Evolutionary conservation across 2,113 vertebrate species (phyloP), one percentile per base, ranked within the genome.

Genomic region (Scomber scombrus): DNA sequence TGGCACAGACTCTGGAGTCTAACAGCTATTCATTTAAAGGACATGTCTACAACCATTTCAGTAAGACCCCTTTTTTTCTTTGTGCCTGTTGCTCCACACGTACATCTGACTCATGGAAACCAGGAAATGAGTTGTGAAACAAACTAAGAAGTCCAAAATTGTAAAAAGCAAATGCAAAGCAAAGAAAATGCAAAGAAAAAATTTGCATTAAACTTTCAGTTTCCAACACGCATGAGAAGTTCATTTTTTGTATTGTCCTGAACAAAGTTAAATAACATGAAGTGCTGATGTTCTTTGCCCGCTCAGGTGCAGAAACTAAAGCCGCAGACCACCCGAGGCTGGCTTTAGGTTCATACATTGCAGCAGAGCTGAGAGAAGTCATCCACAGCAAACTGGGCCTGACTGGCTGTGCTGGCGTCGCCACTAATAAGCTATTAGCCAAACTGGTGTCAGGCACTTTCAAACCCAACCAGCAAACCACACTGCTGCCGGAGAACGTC

Each of bases 391-490:
- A 87, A 19, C 78, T 98, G 80, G 95, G 95, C 15, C 95, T 99
- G 60, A 97, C 97, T 0, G 94, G 95, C 68, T 97, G 96, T 5
- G 96, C 96, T 8, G 97, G 97, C 21, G 86, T 98, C 0, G 95
- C 97, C 47, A 87, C 93, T 2, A 99, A 94, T 80, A 99, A 99
- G 68, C 76, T 98, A 0, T 65, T 97, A 67, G 93, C 97, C 65
- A 99, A 99, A 85, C 92, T 98, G 68, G 96, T 97, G 46, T 96
- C 95, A 1, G 96, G 96, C 1, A 84, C 91, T 23, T 97, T 97
- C 78, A 98, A 97, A 88, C 97, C 97, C 58, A 97, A 98, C 81
- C 97, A 98, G 26, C 97, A 98, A 91, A 98, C 96, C 0, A 85
- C 95, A 11, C 92, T 98, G 26, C 74, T 98, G 45, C 96, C 96